Evolutionary conservation across 2,797 vertebrate genomes (phyloP).

Genomic region (Diglossa cyanea): DNA sequence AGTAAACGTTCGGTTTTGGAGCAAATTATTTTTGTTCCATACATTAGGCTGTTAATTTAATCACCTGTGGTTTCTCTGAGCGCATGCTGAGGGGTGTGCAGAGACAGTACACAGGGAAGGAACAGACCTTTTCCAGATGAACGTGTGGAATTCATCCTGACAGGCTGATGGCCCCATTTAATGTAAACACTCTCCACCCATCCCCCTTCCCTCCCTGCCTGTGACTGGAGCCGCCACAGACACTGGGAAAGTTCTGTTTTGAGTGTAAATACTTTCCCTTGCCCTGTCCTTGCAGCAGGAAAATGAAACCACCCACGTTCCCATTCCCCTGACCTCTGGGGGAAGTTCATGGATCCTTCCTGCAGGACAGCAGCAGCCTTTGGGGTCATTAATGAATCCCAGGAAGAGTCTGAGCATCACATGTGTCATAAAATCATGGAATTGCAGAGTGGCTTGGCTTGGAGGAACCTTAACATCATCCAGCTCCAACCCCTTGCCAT

Average conservation of each 20-base stretch:
- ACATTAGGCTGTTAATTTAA: background rate
- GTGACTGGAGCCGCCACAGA: background rate
- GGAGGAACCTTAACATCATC: background rate
- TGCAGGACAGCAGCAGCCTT: background rate
- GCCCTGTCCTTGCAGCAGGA: background rate
- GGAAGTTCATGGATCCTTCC: background rate
- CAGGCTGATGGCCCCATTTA: background rate
- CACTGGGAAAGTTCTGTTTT: background rate
- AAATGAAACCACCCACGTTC: background rate
- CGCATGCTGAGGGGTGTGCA: background rate
- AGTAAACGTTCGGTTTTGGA: background rate
- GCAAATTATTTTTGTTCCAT: slow-evolving; percentile 1
- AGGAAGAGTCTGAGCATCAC: background rate
- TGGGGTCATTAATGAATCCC: background rate
- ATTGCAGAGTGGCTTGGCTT: background rate
- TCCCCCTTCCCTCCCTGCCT: background rate
- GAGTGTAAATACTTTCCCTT: background rate
- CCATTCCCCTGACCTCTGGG: background rate
- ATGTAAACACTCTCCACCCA: background rate
- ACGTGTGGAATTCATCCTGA: background rate
- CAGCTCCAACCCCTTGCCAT: background rate
- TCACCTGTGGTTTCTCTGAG: background rate
- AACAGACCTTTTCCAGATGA: slow-evolving; percentile 9
- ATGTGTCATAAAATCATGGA: background rate
- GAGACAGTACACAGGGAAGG: background rate